Conservation (phyloP, 2,888 invertebrate genomes). For the Monoplex corrugatus region DNA sequence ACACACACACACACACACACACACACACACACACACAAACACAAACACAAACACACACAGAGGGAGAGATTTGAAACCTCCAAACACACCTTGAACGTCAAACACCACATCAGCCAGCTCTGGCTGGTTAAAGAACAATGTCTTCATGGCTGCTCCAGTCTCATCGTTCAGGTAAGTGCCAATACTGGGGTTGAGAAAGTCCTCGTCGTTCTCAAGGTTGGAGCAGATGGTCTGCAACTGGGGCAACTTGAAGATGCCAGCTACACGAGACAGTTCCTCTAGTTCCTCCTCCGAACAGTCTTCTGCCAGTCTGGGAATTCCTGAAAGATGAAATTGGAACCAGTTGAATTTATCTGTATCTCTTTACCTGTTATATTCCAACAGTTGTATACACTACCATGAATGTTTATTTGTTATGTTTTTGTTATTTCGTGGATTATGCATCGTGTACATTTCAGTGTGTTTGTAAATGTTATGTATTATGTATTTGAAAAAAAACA, state of each 20-base stretch:
- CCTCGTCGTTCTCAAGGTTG: conserved; percentile 74
- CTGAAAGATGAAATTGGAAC: conserved; percentile 56
- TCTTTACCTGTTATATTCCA: too few species aligned
- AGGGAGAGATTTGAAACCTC: neutral
- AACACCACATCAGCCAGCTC: conserved; percentile 74
- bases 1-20: neutral
- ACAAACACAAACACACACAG: neutral
- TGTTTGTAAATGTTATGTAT: too few species aligned
- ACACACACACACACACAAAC: conserved; percentile 2
- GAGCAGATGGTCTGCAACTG: conserved; percentile 75
- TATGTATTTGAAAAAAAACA: too few species aligned
- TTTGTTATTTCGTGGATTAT: too few species aligned
- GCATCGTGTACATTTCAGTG: too few species aligned
- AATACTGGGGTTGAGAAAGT: conserved; percentile 79
- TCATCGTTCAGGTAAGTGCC: conserved; percentile 78
- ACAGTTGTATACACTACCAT: too few species aligned
- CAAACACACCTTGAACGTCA: conserved; percentile 70
- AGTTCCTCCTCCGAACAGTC: conserved; percentile 63
- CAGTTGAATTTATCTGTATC: neutral
- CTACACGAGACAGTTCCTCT: conserved; percentile 67
- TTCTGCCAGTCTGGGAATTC: conserved; percentile 70
- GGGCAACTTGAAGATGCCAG: conserved; percentile 69
- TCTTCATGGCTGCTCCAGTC: conserved; percentile 73
- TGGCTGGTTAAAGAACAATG: conserved; percentile 72
- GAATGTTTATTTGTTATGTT: too few species aligned